phyloP scores from a whole-genome alignment of 2,113 vertebrate genomes.

The Sapajus apella region DNA sequence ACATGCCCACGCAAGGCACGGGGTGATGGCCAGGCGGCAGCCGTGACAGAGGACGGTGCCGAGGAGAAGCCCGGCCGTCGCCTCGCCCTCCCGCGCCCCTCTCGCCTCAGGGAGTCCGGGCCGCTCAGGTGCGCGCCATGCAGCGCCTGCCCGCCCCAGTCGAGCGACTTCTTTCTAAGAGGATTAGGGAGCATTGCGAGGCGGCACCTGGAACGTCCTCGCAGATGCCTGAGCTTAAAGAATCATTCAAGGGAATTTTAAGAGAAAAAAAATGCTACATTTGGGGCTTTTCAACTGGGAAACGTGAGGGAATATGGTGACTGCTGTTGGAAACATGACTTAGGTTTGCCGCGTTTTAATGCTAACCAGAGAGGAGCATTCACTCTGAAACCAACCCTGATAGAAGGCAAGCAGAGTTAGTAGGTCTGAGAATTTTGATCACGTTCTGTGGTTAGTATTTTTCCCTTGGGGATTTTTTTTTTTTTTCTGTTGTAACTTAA shows the following conservation, averaged over 20 bases:
- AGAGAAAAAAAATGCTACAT: background rate
- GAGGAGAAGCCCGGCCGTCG: background rate
- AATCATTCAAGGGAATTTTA: background rate
- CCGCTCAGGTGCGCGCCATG: conserved; percentile 56
- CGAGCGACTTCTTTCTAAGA: background rate
- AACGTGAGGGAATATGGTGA: conserved; percentile 36
- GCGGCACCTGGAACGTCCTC: background rate
- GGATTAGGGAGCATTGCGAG: background rate
- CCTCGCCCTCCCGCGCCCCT: background rate
- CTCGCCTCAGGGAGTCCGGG: accelerated
- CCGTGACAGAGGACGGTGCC: accelerated
- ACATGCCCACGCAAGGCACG: background rate
- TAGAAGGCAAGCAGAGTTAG: background rate
- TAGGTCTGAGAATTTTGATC: background rate
- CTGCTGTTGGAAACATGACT: background rate
- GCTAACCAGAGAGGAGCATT: background rate
- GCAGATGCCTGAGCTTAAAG: background rate
- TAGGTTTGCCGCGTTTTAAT: conserved; percentile 5
- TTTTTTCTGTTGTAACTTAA: background rate
- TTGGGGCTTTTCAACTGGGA: background rate
- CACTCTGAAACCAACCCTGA: background rate
- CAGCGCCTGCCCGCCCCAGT: background rate
- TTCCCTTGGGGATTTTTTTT: background rate
- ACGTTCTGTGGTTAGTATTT: background rate
- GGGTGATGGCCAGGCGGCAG: background rate